A percentile compares a stretch with the other conserved stretches of the same genome.
Conservation (phyloP, 2,888 invertebrate species). For the Heliconius erato region DNA sequence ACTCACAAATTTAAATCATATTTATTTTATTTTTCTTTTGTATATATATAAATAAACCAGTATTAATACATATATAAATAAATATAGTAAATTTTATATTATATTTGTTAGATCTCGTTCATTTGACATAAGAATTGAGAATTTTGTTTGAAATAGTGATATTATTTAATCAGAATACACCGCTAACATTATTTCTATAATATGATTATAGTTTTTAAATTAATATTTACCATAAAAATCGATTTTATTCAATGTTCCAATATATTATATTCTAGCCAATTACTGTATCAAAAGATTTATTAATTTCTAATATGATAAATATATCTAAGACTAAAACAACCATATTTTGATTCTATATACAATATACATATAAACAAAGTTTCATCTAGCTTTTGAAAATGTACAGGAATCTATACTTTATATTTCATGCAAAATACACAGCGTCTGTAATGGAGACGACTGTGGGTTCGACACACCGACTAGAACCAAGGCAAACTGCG, state of each 20-base stretch:
- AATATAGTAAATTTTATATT: background rate
- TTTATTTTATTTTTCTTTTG: background rate
- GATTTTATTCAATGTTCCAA: background rate
- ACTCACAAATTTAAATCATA: background rate
- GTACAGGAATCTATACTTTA: too few relatives aligned
- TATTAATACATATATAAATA: slow-evolving; percentile 7
- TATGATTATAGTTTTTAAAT: slow-evolving; percentile 10
- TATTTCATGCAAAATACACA: too few relatives aligned
- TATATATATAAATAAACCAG: background rate
- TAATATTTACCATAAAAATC: background rate
- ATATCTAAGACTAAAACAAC: slow-evolving; percentile 19
- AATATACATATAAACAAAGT: background rate
- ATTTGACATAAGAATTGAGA: slow-evolving; percentile 3
- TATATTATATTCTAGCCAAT: slow-evolving; percentile 1
- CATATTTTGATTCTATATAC: background rate
- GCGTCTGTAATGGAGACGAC: too few relatives aligned
- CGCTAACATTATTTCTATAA: background rate
- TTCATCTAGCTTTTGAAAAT: slow-evolving; percentile 3
- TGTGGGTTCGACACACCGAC: too few relatives aligned
- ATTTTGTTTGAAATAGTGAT: background rate
- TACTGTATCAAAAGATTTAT: slow-evolving; percentile 10
- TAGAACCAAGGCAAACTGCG: too few relatives aligned
- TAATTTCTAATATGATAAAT: background rate
- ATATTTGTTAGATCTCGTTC: background rate
- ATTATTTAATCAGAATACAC: slow-evolving; percentile 2